Evolutionary conservation across 2,113 vertebrate genomes (phyloP).

Genomic region (Andinoacara biseriatus): DNA sequence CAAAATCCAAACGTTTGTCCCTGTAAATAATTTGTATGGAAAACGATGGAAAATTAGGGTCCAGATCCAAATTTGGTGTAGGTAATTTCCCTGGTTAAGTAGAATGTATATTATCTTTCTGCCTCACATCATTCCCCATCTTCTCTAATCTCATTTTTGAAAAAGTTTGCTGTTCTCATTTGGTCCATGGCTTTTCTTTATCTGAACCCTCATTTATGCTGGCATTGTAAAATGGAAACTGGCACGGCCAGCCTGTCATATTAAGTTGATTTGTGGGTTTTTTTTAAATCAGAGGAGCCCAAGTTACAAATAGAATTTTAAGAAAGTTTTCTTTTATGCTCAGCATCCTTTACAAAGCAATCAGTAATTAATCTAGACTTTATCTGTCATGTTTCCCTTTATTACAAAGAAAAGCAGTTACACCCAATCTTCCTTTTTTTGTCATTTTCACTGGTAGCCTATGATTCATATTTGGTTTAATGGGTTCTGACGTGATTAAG

Average conservation of each 20-base stretch:
- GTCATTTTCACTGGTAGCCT: slow-evolving; percentile 6
- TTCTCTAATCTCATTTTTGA: not conserved
- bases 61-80: not conserved
- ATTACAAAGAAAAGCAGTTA: not conserved
- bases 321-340: not conserved
- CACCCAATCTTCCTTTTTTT: not conserved
- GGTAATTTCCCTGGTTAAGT: not conserved
- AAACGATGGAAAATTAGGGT: not conserved
- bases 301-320: not conserved
- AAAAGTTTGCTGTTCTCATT: not conserved
- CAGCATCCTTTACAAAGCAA: not conserved
- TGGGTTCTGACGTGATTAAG: slow-evolving; percentile 24
- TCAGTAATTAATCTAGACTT: not conserved
- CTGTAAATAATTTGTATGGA: not conserved
- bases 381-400: not conserved
- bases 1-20: not conserved
- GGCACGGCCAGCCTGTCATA: not conserved
- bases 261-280: not conserved
- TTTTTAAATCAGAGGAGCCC: not conserved
- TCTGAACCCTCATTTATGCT: not conserved
- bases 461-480: slow-evolving; percentile 52
- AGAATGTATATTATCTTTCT: not conserved
- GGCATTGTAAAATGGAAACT: not conserved
- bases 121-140: not conserved
- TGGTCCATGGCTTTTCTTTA: not conserved